Evolutionary conservation across 2,113 vertebrate genomes (phyloP), one percentile per base, ranked within the genome.

Genomic region (Vulpes vulpes): DNA sequence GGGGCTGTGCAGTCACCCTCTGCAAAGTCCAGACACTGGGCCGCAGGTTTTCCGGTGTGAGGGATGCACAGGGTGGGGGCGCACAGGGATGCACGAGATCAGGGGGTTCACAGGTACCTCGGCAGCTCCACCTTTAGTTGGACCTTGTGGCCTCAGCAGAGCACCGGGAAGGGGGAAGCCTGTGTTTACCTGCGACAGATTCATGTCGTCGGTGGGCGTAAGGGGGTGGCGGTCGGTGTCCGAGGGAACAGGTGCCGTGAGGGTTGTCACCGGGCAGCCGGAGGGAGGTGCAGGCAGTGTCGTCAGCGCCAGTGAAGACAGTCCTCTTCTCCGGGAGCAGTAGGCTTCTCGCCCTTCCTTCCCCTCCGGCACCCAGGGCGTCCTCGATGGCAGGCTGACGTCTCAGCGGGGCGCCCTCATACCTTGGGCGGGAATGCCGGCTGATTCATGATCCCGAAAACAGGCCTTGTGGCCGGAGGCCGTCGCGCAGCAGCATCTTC

Each of bases 11-110:
- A 17, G 67, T n/a, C 16, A n/a, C 15, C 19, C 67, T 69, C 67
- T 19, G 32, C 32, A 8, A 69, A 69, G 30, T 19, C 32, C 32
- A 19, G 67, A n/a, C 32, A 7, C 16, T 17, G 17, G 14, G 65
- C 32, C 30, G 15, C 16, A 9, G 16, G 8, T 19, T 69, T n/a
- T n/a, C 1, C 4, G n/a, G 67, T 1, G 7, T 0, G 8, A n/a
- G 67, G 32, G 32, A 67, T 3, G 3, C 32, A 65, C 27, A 67
- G 64, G 32, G 64, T 10, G 4, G 71, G 62, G 71, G 71, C 4
- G 3, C 35, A 43, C 43, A 43, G 43, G 43, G 5, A 43, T 5
- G 43, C 43, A 43, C 3, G 16, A n/a, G 67, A n/a, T 19, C 67
- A 67, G 67, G 3, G 67, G 8, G 67, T 17, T n/a, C 30, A 17